Percentiles rank a stretch among this genome's conserved stretches.
phyloP scores from a whole-genome alignment of 2,888 invertebrate species.

The Nomada hirtipes region DNA sequence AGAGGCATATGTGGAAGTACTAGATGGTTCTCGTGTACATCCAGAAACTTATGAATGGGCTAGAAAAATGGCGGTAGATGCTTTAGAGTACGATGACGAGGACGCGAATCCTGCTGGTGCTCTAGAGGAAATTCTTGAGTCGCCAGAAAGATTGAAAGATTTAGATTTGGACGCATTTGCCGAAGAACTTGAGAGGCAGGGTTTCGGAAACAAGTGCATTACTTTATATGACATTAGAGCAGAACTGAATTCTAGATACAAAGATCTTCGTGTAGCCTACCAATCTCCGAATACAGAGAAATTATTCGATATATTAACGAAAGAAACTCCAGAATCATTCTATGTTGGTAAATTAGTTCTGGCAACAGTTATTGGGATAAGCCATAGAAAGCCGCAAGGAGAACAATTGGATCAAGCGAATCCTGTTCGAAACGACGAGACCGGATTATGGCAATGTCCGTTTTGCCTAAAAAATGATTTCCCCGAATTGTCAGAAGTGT shows the following conservation, averaged over 20 bases:
- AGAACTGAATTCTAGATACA: conserved; percentile 97
- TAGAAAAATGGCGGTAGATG: conserved; percentile 99
- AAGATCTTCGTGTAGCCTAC: conserved; percentile 93
- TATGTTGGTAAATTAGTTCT: conserved; percentile 94
- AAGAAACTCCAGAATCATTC: conserved; percentile 97
- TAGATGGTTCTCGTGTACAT: conserved; percentile 99
- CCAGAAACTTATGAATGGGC: conserved; percentile 99
- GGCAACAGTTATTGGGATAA: conserved; percentile 92
- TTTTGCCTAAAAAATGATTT: conserved; percentile 98
- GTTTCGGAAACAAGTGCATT: conserved; percentile 94
- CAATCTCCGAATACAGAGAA: conserved; percentile 93
- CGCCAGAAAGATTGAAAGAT: conserved; percentile 97
- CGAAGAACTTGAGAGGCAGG: conserved; percentile 96
- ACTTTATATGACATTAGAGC: conserved; percentile 98
- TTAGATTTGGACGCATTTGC: conserved; percentile 99
- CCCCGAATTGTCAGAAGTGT: conserved; percentile 97
- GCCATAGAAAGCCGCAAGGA: conserved; percentile 94
- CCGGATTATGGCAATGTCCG: conserved; percentile 98
- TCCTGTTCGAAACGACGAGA: conserved; percentile 97
- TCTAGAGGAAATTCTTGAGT: conserved; percentile 97
- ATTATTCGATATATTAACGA: conserved; percentile 97
- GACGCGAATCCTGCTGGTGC: conserved; percentile 98
- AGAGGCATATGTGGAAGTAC: conserved; percentile 96
- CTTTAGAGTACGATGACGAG: conserved; percentile 98
- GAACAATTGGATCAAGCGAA: conserved; percentile 98